Evolutionary conservation across 2,888 invertebrate species (phyloP).

Genomic region (Anaspis maculata): DNA sequence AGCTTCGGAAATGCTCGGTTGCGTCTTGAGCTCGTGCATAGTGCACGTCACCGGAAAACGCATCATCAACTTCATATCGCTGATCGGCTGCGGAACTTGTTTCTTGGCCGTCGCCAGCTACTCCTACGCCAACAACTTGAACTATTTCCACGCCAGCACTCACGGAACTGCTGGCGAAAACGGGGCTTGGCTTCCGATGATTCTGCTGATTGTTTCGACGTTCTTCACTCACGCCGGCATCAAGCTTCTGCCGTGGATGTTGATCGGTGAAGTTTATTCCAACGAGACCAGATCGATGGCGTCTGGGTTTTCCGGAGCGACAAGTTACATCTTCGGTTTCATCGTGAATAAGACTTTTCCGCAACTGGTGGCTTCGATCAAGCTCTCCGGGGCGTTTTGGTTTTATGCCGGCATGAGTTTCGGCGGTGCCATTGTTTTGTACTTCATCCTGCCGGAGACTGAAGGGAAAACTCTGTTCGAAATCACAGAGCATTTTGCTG

Average conservation of each 20-base stretch:
- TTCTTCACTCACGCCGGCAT: constrained; percentile 63
- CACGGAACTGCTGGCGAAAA: neutral
- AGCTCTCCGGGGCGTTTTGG: constrained; percentile 63
- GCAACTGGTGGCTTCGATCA: constrained; percentile 51
- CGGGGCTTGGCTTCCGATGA: constrained; percentile 56
- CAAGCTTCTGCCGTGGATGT: constrained; percentile 67
- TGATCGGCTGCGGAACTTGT: constrained; percentile 57
- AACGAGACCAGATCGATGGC: constrained; percentile 59
- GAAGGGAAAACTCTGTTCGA: constrained; percentile 65
- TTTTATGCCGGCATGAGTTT: constrained; percentile 57
- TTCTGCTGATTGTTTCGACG: constrained; percentile 57
- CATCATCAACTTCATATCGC: constrained; percentile 57
- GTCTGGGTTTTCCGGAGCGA: constrained; percentile 61
- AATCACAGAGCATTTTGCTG: constrained; percentile 59
- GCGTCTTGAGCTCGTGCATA: constrained; percentile 54
- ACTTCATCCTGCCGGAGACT: constrained; percentile 67
- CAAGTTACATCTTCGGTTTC: constrained; percentile 68
- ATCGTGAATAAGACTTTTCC: constrained; percentile 65
- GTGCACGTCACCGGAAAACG: constrained; percentile 70
- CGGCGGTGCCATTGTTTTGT: constrained; percentile 53
- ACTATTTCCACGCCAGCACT: constrained; percentile 4
- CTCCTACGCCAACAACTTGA: constrained; percentile 35
- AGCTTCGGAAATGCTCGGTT: constrained; percentile 59
- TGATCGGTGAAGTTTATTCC: constrained; percentile 71
- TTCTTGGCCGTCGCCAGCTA: constrained; percentile 55